These are phyloP conservation scores for Didymodactylos carnosus DNA, from an alignment of 2,888 invertebrate genomes.

Conservation along the genomic window DNA sequence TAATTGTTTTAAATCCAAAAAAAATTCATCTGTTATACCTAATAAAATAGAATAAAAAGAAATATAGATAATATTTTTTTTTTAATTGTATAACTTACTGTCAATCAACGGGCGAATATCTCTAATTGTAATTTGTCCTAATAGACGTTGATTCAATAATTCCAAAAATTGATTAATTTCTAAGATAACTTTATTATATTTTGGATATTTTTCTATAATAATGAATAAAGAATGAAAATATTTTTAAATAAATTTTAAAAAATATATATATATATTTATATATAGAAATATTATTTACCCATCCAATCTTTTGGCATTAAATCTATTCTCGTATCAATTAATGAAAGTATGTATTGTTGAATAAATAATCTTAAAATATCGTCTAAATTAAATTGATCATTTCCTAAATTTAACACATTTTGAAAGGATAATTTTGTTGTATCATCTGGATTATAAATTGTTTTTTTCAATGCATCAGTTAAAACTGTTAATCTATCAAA, in stretches of 20 bases:
- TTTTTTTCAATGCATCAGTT: not conserved
- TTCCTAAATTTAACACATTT: not conserved
- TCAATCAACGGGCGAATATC: not conserved
- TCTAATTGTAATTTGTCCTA: not conserved
- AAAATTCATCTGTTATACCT: too few species aligned
- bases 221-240: too few species aligned
- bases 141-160: not conserved
- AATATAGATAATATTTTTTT: too few species aligned
- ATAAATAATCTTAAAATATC: not conserved
- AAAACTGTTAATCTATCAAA: too few species aligned
- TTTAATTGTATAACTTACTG: not conserved
- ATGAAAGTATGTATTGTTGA: not conserved
- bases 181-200: not conserved
- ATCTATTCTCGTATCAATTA: not conserved
- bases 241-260: too few species aligned
- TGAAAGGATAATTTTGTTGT: not conserved
- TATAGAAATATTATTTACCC: too few species aligned
- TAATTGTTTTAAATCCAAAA: too few species aligned
- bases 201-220: not conserved
- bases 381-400: not conserved
- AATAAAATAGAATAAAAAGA: too few species aligned
- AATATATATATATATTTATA: too few species aligned
- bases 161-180: not conserved
- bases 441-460: not conserved
- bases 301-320: not conserved